Percentiles rank a stretch among this genome's conserved stretches.
phyloP scores from a whole-genome alignment of 2,797 vertebrate species.

The Diplodus sargus region DNA sequence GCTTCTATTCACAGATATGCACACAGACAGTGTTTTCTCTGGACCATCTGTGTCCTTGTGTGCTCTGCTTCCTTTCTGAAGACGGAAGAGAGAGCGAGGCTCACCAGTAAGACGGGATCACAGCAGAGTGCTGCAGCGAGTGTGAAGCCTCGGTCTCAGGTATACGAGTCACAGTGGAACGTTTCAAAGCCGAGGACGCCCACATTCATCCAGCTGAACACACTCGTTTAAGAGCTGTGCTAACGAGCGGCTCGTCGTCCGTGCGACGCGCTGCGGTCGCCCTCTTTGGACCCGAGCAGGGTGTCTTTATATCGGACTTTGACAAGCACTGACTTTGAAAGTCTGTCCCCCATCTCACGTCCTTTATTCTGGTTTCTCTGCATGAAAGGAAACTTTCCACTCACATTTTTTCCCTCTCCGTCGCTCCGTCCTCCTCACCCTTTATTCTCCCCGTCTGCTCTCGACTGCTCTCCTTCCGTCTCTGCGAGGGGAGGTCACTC shows the following conservation, averaged over 20 bases:
- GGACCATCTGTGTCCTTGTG: conserved; percentile 45
- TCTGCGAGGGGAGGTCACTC: conserved; percentile 25
- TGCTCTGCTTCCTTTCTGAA: conserved; percentile 5
- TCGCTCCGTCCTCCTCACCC: neutral
- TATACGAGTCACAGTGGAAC: neutral
- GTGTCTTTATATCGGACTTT: neutral
- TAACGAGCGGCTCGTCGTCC: neutral
- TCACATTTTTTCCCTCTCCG: neutral
- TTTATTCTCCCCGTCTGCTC: neutral
- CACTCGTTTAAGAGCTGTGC: neutral
- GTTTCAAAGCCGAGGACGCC: conserved; percentile 10
- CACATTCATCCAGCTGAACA: conserved; percentile 7
- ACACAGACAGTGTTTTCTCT: conserved; percentile 1
- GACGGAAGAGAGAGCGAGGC: conserved; percentile 22
- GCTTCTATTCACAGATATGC: conserved; percentile 37
- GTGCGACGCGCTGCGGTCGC: neutral
- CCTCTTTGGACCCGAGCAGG: neutral
- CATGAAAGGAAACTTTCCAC: neutral
- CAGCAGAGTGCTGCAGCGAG: neutral
- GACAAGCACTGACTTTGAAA: neutral
- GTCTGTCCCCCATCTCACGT: neutral
- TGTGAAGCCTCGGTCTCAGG: neutral
- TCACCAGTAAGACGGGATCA: neutral
- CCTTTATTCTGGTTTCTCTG: neutral
- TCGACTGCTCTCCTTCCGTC: neutral